Evolutionary conservation across 2,113 vertebrate genomes (phyloP).

Genomic region (Menura novaehollandiae): DNA sequence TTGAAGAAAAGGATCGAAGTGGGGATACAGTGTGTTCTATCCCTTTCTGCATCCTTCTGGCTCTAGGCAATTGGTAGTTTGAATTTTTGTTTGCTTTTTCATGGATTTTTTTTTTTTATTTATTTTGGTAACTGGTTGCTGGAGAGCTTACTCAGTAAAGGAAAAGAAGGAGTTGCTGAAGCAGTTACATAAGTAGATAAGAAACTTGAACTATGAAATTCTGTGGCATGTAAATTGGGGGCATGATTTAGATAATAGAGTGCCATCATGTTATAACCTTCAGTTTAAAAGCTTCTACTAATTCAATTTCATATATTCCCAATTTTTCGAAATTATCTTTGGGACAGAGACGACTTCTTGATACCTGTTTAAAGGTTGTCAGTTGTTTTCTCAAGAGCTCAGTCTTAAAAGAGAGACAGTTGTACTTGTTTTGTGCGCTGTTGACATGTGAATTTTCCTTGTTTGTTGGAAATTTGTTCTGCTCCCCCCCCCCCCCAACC

Average conservation of each 20-base stretch:
- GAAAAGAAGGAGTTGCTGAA: not conserved
- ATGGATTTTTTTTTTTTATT: not conserved
- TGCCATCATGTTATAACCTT: not conserved
- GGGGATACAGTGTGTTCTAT: not conserved
- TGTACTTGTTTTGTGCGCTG: not conserved
- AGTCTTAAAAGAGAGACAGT: not conserved
- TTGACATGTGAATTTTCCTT: not conserved
- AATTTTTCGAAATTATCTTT: not conserved
- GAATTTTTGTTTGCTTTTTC: not conserved
- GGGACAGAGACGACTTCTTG: not conserved
- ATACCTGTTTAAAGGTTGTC: not conserved
- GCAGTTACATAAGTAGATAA: not conserved
- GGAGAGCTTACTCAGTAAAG: not conserved
- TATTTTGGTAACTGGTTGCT: not conserved
- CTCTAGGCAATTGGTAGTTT: not conserved
- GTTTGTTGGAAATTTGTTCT: not conserved
- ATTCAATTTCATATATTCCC: not conserved
- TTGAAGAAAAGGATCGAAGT: accelerated
- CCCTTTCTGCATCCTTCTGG: not conserved
- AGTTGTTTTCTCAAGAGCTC: not conserved
- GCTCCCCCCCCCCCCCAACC: accelerated
- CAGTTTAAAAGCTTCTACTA: not conserved
- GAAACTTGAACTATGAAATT: not conserved
- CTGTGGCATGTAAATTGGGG: not conserved
- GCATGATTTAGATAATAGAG: not conserved